phyloP scores from a whole-genome alignment of 2,888 invertebrate species.

The Argyresthia goedartella region DNA sequence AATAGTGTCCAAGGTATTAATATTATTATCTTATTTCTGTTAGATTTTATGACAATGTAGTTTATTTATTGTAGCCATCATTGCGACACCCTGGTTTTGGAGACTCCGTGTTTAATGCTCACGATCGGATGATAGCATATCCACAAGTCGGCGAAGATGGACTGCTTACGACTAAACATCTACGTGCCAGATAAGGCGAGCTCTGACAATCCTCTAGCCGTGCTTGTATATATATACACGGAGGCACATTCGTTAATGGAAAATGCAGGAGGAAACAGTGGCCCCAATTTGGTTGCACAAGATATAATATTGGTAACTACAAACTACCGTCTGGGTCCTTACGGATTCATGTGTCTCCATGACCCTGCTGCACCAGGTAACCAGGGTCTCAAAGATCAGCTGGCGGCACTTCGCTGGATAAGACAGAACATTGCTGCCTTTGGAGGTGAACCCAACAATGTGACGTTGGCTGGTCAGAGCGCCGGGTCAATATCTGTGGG shows the following conservation, averaged over 20 bases:
- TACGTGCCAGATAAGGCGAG: slow-evolving; percentile 7
- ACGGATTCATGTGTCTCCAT: slow-evolving; percentile 56
- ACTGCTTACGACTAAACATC: slow-evolving; percentile 8
- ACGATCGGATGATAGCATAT: slow-evolving; percentile 4
- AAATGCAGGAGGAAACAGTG: background rate
- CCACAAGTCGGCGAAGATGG: slow-evolving; percentile 6
- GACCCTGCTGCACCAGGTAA: slow-evolving; percentile 47
- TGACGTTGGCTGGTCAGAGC: slow-evolving; percentile 51
- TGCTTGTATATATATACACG: slow-evolving; percentile 16
- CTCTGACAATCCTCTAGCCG: slow-evolving; percentile 5
- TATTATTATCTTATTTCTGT: too few relatives aligned
- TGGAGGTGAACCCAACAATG: slow-evolving; percentile 55
- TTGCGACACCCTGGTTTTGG: slow-evolving; percentile 29
- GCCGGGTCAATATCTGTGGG: slow-evolving; percentile 49
- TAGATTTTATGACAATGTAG: background rate
- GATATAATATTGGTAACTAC: slow-evolving; percentile 50
- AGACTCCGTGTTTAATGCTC: slow-evolving; percentile 39
- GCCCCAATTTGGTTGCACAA: slow-evolving; percentile 29
- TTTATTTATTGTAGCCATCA: slow-evolving; percentile 33
- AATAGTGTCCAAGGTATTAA: too few relatives aligned
- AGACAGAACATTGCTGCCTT: slow-evolving; percentile 47
- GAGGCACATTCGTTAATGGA: slow-evolving; percentile 33
- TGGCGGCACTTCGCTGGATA: slow-evolving; percentile 47
- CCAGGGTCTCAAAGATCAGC: slow-evolving; percentile 57
- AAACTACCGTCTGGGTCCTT: slow-evolving; percentile 56